Conservation (phyloP, 2,113 vertebrate species). For the Polypterus bichir region DNA sequence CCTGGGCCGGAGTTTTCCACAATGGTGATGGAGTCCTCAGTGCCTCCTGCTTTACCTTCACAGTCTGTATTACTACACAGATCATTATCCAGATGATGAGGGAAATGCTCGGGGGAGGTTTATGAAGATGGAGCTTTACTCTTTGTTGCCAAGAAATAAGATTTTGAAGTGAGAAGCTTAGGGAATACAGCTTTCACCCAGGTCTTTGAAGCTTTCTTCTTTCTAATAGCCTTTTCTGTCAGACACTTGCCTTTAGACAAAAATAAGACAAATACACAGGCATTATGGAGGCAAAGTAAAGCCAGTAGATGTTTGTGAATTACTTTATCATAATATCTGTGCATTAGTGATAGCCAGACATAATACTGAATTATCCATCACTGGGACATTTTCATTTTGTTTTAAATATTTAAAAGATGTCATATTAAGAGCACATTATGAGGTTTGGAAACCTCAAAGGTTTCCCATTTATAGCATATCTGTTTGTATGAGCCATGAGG, state of each 20-base stretch:
- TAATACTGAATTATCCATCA: too few relatives aligned
- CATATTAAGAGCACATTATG: too few relatives aligned
- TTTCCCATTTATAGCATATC: too few relatives aligned
- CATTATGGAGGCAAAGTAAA: background rate
- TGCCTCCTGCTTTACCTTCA: background rate
- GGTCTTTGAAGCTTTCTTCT: conserved; percentile 4
- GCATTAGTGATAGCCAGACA: too few relatives aligned
- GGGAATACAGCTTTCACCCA: background rate
- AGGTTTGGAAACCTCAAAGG: too few relatives aligned
- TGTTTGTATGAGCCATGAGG: too few relatives aligned
- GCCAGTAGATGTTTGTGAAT: too few relatives aligned
- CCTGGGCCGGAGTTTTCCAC: conserved; percentile 18
- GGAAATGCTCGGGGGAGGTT: background rate
- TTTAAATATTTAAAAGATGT: too few relatives aligned
- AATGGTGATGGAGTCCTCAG: background rate
- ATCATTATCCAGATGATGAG: conserved; percentile 2
- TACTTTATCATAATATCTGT: too few relatives aligned
- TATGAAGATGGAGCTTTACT: conserved; percentile 6
- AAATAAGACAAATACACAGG: background rate
- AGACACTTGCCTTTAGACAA: background rate
- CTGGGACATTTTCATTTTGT: too few relatives aligned
- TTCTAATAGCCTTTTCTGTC: conserved; percentile 1
- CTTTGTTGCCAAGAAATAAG: conserved; percentile 1
- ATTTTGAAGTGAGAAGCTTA: background rate
- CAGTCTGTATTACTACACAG: background rate